Conservation (phyloP, 1,140 invertebrate species). For the Macrostomum lignano region DNA sequence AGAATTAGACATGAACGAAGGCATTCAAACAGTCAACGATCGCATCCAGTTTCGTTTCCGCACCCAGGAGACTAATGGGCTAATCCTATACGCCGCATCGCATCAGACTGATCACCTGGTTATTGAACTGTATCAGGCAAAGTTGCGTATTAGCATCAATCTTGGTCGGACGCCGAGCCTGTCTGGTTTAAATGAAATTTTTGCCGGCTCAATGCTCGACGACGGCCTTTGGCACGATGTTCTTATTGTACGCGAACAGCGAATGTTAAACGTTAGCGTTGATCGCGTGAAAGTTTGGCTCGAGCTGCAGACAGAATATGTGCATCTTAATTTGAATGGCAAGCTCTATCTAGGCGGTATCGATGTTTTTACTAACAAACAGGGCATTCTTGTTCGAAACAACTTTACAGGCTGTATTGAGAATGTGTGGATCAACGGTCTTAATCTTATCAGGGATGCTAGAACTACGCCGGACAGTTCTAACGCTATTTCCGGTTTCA, state of each 20-base stretch:
- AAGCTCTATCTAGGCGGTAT: constrained; percentile 28
- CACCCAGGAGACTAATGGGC: too few species aligned
- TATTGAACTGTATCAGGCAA: constrained; percentile 45
- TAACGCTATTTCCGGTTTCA: too few species aligned
- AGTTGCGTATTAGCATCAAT: constrained; percentile 3
- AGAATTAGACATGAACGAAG: too few species aligned
- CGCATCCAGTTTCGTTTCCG: too few species aligned
- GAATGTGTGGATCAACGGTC: constrained; percentile 65
- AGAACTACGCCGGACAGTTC: too few species aligned
- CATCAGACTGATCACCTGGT: constrained; percentile 78
- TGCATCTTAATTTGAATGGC: constrained; percentile 56
- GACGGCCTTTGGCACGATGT: constrained; percentile 95
- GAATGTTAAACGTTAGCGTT: constrained; percentile 57
- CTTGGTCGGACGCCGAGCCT: constrained; percentile 1
- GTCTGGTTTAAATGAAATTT: constrained; percentile 25
- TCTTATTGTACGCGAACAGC: constrained; percentile 47
- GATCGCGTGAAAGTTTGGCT: constrained; percentile 58
- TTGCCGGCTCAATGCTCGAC: constrained; percentile 42
- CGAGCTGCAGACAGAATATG: constrained; percentile 61
- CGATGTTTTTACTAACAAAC: constrained; percentile 16
- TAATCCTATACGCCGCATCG: too few species aligned
- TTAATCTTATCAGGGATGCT: constrained; percentile 47
- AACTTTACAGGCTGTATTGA: constrained; percentile 88
- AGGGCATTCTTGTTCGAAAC: constrained; percentile 16
- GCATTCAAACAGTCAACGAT: too few species aligned